Evolutionary conservation across 2,113 vertebrate species (phyloP).

Genomic region (Ciconia maguari): DNA sequence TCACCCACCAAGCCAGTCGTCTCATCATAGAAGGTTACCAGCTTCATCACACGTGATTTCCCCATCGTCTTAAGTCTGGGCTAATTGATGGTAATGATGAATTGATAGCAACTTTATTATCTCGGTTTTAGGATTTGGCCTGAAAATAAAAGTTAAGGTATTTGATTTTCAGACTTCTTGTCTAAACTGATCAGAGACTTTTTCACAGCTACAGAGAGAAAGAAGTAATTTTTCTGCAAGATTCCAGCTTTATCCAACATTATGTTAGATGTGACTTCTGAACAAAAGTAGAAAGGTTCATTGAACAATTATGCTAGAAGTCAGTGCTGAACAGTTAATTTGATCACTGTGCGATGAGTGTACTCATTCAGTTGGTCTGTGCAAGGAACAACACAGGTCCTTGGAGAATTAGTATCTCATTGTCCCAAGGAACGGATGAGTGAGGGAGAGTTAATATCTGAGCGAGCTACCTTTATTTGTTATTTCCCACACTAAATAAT

Average conservation of each 20-base stretch:
- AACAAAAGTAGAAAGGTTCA: not conserved
- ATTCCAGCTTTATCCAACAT: not conserved
- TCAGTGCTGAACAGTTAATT: not conserved
- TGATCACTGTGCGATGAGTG: not conserved
- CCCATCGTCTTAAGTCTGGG: not conserved
- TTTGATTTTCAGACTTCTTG: not conserved
- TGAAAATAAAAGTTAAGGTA: not conserved
- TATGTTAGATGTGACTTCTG: not conserved
- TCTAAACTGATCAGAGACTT: not conserved
- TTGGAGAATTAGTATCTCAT: not conserved
- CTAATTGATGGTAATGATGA: not conserved
- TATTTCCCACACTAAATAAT: not conserved
- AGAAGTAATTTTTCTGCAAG: not conserved
- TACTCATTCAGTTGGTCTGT: not conserved
- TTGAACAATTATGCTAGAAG: not conserved
- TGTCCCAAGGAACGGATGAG: not conserved
- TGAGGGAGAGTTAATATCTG: not conserved
- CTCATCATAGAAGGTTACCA: not conserved
- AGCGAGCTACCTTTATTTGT: not conserved
- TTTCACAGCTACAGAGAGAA: not conserved
- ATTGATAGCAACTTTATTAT: not conserved
- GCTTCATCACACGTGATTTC: not conserved
- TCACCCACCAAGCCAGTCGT: not conserved
- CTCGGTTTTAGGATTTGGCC: not conserved
- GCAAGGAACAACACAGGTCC: not conserved